Conservation (phyloP, 1,140 invertebrate genomes). For the Drosophila sucinea region DNA sequence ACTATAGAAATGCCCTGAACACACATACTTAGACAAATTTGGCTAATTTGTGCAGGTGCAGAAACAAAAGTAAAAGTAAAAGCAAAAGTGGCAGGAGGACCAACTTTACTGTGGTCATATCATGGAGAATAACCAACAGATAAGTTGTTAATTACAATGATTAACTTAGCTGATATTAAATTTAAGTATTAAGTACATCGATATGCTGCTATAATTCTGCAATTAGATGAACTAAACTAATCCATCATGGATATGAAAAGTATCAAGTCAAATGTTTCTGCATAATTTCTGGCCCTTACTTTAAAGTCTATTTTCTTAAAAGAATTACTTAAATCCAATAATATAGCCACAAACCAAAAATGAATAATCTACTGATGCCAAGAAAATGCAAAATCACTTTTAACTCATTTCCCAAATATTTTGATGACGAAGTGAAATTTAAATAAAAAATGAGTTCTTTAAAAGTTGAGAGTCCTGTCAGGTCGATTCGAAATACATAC, state of each 20-base stretch:
- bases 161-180: conserved; percentile 5
- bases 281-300: too few species aligned
- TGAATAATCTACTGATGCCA: not conserved
- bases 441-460: not conserved
- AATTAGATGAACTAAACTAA: too few species aligned
- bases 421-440: not conserved
- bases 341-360: not conserved
- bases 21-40: conserved; percentile 56
- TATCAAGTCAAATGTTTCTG: too few species aligned
- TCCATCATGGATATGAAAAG: too few species aligned
- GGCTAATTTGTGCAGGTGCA: conserved; percentile 59
- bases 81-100: conserved; percentile 30
- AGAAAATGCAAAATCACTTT: conserved; percentile 4
- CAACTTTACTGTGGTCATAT: conserved; percentile 40
- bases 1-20: conserved; percentile 48
- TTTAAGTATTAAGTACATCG: not conserved
- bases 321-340: not conserved
- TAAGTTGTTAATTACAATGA: conserved; percentile 5
- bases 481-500: not conserved
- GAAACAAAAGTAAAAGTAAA: conserved; percentile 62
- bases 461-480: not conserved
- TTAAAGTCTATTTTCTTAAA: too few species aligned
- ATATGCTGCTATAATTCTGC: too few species aligned
- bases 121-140: conserved; percentile 6
- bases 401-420: conserved; percentile 10